Evolutionary conservation across 30 jellyfish, hydroid and myxozoan species (phyloP), one percentile per base, ranked within the genome.

Genomic region (Chironex yamaguchii): DNA sequence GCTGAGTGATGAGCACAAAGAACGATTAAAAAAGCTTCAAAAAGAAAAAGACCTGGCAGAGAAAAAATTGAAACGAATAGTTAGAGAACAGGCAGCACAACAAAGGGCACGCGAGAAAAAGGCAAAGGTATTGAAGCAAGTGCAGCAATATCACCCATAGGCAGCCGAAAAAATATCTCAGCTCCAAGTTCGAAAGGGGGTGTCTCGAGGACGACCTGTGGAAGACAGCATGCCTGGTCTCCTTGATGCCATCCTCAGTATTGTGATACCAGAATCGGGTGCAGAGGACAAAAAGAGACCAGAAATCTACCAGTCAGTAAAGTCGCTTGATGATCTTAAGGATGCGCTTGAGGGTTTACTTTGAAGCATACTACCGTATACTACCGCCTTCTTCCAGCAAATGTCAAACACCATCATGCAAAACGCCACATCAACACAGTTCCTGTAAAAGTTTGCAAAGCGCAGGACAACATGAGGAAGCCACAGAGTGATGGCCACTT

Each of bases 141-240:
- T 42, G 58, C 17, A 42, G 58, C 58, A 42, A 42, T 9, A 42
- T 42, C 58, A 42, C 58, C 58, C 58, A 42, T 9, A 42, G 58
- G 58, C 58, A 42, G 58, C 58, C 58, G 58, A 42, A 42, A 42
- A 42, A 42, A 42, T 42, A 42, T 42, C 58, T 42, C 58, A 42
- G 58, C 58, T 42, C 58, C 9, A 42, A 42, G 58, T 42, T 42
- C 58, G 58, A 42, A 42, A 42, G 58, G 58, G 58, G 58, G 58
- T 42, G 9, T 6, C 58, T 42, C 9, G 58, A 42, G 13, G 58
- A 42, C 58, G 58, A 42, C 58, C 58, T 42, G 9, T 42, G 58
- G 58, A 42, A 42, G 58, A 42, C 58, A 42, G 58, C 58, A 42
- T 42, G 58, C 58, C 58, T 42, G 58, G 58, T 42, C 58, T 42